Evolutionary conservation across 2,797 vertebrate genomes (phyloP).

Genomic region (Enteromius trimaculatus): DNA sequence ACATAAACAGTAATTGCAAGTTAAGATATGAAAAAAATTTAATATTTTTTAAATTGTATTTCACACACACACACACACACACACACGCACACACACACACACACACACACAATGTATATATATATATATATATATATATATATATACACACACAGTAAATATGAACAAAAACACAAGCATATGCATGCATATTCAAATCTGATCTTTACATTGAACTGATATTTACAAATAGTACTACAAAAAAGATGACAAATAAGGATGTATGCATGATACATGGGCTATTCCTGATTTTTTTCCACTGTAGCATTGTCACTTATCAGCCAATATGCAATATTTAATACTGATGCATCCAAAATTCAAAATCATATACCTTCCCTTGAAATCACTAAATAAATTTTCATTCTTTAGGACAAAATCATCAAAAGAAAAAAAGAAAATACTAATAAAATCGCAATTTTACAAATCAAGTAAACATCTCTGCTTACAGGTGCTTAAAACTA

Average conservation of each 20-base stretch:
- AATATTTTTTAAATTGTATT: too few species aligned
- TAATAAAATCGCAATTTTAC: too few species aligned
- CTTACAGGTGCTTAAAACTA: background rate
- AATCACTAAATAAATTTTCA: background rate
- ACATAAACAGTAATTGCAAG: background rate
- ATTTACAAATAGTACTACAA: background rate
- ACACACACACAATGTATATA: too few species aligned
- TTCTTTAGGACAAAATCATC: background rate
- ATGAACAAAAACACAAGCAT: too few species aligned
- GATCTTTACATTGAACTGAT: background rate
- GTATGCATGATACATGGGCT: background rate
- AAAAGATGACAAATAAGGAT: background rate
- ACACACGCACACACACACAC: too few species aligned
- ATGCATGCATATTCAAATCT: background rate
- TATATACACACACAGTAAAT: too few species aligned
- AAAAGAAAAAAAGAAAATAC: too few species aligned
- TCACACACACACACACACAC: too few species aligned
- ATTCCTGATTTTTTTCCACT: background rate
- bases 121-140: too few species aligned
- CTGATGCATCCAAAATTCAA: background rate
- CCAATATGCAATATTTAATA: background rate
- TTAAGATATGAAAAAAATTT: background rate
- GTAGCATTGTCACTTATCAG: background rate
- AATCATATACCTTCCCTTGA: background rate
- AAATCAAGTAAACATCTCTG: background rate